Evolutionary conservation across 1,140 invertebrate species (phyloP).

Genomic region (Zophobas atratus): DNA sequence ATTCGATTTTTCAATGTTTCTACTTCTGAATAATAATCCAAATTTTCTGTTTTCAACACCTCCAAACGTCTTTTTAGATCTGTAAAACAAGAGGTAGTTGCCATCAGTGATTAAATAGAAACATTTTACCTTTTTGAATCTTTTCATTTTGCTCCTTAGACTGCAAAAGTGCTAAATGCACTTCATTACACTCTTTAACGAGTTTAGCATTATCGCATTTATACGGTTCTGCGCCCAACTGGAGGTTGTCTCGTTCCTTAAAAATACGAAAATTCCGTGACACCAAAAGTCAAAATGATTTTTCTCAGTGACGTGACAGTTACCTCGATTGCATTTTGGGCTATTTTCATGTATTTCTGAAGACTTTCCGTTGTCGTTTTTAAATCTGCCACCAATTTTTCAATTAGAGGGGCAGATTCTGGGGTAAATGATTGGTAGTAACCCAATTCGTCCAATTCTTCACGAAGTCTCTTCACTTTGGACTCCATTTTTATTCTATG

Average conservation of each 20-base stretch:
- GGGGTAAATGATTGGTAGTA: conserved; percentile 81
- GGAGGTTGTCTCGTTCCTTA: conserved; percentile 73
- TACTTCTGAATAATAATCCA: conserved; percentile 55
- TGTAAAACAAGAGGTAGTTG: conserved; percentile 58
- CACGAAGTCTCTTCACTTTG: conserved; percentile 72
- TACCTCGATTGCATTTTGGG: conserved; percentile 76
- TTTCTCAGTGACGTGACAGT: conserved; percentile 34
- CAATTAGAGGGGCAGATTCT: conserved; percentile 82
- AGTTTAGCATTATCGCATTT: conserved; percentile 81
- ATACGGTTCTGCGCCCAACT: conserved; percentile 77
- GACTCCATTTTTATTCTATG: conserved; percentile 61
- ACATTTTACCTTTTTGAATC: conserved; percentile 68
- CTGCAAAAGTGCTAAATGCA: conserved; percentile 79
- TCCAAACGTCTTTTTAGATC: conserved; percentile 75
- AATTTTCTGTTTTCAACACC: conserved; percentile 74
- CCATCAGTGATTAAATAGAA: neutral
- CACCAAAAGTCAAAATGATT: conserved; percentile 8
- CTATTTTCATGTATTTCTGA: conserved; percentile 83
- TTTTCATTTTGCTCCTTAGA: conserved; percentile 76
- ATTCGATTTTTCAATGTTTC: conserved; percentile 56
- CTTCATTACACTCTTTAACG: conserved; percentile 80
- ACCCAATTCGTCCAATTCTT: conserved; percentile 79
- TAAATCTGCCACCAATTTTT: conserved; percentile 82
- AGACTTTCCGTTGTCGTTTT: conserved; percentile 85
- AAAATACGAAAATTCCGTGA: conserved; percentile 57